These are phyloP conservation scores for Dryococelus australis DNA, from an alignment of 2,888 invertebrate species.

Conservation along the genomic window DNA sequence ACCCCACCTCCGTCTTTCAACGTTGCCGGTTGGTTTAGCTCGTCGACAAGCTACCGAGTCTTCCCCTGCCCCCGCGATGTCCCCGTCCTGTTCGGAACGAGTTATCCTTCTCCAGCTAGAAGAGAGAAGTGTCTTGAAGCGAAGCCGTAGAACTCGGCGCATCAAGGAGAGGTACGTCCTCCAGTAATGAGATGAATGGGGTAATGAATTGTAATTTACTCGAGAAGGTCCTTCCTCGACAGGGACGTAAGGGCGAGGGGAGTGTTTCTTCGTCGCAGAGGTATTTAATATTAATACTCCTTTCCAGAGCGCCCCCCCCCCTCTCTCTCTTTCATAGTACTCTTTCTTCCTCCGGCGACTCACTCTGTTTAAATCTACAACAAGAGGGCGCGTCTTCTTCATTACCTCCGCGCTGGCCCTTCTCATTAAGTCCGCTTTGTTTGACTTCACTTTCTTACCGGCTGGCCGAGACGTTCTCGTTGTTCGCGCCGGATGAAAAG, in stretches of 20 bases:
- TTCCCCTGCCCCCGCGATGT: neutral
- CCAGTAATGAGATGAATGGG: conserved; percentile 16
- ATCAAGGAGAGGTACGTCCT: conserved; percentile 1
- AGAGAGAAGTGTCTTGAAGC: neutral
- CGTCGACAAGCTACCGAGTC: neutral
- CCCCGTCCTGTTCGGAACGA: neutral
- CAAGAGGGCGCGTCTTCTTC: neutral
- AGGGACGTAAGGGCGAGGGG: neutral
- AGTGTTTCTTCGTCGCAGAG: neutral
- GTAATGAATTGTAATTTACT: conserved; percentile 16
- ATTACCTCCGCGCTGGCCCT: neutral
- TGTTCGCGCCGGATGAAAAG: neutral
- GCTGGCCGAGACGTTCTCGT: neutral
- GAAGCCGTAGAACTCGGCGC: neutral
- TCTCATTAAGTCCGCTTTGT: conserved; percentile 11
- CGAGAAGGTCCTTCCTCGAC: neutral
- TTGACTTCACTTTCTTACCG: neutral
- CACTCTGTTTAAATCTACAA: conserved; percentile 16
- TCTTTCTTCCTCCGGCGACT: neutral
- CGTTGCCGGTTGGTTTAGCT: neutral
- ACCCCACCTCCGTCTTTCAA: neutral
- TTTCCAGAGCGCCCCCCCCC: neutral
- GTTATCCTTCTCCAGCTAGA: neutral
- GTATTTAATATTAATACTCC: conserved; percentile 16
- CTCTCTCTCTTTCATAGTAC: neutral